Evolutionary conservation across 2,113 vertebrate genomes (phyloP).

Genomic region (Picathartes gymnocephalus): DNA sequence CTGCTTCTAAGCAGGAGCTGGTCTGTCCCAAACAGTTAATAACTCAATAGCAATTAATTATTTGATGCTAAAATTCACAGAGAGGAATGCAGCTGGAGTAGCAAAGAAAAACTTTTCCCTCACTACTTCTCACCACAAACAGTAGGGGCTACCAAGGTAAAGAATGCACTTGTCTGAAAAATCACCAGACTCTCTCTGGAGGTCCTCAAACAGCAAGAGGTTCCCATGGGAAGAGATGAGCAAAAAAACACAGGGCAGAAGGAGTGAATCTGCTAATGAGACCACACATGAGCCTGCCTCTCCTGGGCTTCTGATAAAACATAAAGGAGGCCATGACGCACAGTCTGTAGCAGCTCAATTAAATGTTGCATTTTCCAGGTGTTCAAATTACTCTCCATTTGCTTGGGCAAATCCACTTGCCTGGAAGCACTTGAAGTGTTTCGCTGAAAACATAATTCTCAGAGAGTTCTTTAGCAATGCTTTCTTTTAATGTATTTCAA

Average conservation of each 20-base stretch:
- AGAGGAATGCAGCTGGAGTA: not conserved
- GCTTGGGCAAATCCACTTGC: not conserved
- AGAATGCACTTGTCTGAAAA: not conserved
- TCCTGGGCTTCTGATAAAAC: not conserved
- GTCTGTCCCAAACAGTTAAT: not conserved
- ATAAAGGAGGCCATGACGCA: not conserved
- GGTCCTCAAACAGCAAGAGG: not conserved
- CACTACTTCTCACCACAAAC: not conserved
- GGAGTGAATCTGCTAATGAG: conserved; percentile 4
- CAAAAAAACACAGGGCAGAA: not conserved
- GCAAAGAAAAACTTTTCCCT: not conserved
- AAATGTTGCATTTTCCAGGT: not conserved
- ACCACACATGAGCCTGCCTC: conserved; percentile 5
- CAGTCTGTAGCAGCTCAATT: not conserved
- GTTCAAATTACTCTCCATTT: not conserved
- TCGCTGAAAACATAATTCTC: not conserved
- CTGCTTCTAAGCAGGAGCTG: not conserved
- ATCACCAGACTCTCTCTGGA: not conserved
- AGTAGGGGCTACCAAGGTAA: not conserved
- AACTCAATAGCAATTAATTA: not conserved
- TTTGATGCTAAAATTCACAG: not conserved
- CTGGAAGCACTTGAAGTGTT: not conserved
- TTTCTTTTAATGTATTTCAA: not conserved
- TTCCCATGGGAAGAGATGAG: conserved; percentile 38
- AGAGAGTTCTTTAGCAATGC: not conserved